phyloP scores from a whole-genome alignment of 2,797 vertebrate species.

The Synanceia verrucosa region DNA sequence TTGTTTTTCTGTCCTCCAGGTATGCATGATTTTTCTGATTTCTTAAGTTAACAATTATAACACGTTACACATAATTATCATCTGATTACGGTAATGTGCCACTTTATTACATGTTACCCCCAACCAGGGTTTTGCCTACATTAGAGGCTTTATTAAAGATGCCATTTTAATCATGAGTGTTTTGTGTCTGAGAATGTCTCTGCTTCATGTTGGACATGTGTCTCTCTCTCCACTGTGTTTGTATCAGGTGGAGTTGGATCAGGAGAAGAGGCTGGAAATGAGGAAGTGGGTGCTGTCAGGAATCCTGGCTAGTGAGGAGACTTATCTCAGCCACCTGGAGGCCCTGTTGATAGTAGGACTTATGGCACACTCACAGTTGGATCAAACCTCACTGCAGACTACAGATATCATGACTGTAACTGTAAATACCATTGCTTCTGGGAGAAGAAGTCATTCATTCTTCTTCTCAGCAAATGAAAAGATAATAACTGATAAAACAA shows the following conservation, averaged over 20 bases:
- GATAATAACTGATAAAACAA: not conserved
- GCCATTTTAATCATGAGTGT: not conserved
- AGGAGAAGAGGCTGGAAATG: constrained; percentile 95
- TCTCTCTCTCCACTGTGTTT: not conserved
- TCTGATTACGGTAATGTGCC: too few relatives aligned
- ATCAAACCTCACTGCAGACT: too few relatives aligned
- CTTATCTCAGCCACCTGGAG: constrained; percentile 92
- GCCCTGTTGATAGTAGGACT: constrained; percentile 90
- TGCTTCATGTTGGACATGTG: not conserved
- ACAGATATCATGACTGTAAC: too few relatives aligned
- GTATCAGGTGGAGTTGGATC: constrained; percentile 88
- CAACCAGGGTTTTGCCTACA: constrained; percentile 9
- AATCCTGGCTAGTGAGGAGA: constrained; percentile 94
- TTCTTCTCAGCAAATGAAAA: not conserved
- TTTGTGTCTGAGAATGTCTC: constrained; percentile 1
- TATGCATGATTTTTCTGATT: too few relatives aligned
- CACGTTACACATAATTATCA: too few relatives aligned
- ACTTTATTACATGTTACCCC: constrained; percentile 25
- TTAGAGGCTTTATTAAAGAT: constrained; percentile 30
- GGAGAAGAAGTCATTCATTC: too few relatives aligned
- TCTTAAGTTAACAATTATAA: too few relatives aligned
- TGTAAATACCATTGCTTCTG: too few relatives aligned
- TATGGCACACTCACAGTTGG: not conserved
- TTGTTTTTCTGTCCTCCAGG: too few relatives aligned
- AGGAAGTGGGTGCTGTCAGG: constrained; percentile 97